Evolutionary conservation across 2,797 vertebrate species (phyloP).

Genomic region (Gymnocypris eckloni): DNA sequence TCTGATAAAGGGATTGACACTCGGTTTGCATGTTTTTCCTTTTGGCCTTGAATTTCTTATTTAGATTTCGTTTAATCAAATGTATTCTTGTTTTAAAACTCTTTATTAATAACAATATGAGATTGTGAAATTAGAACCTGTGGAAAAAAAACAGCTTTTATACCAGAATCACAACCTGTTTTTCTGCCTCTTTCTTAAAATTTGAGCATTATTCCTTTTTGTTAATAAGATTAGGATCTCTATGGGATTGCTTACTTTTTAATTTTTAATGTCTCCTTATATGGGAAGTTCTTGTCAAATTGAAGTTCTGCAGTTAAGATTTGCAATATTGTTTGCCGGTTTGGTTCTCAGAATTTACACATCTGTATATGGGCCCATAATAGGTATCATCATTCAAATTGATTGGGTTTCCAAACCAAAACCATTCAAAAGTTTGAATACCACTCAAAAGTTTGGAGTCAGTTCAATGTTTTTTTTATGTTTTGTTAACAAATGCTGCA

Average conservation of each 20-base stretch:
- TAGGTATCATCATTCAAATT: neutral
- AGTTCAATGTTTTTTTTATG: neutral
- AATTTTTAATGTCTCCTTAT: neutral
- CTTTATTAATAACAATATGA: neutral
- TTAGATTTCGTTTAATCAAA: neutral
- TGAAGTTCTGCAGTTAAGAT: neutral
- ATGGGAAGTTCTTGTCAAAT: neutral
- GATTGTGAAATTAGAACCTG: neutral
- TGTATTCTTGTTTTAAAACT: neutral
- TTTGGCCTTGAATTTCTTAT: neutral
- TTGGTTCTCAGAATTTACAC: neutral
- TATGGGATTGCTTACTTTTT: neutral
- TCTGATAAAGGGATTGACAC: neutral
- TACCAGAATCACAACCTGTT: no score
- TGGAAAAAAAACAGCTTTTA: neutral
- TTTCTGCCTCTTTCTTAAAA: neutral
- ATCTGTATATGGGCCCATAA: neutral
- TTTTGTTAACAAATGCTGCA: neutral
- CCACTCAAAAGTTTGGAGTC: neutral
- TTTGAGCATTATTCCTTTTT: neutral
- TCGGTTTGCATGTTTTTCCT: neutral
- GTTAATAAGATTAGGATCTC: neutral
- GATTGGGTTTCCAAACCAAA: neutral
- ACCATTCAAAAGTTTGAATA: neutral
- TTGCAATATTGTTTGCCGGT: neutral